Evolutionary conservation across 2,113 vertebrate species (phyloP), one percentile per base, ranked within the genome.

Genomic region (Hippopotamus amphibius): DNA sequence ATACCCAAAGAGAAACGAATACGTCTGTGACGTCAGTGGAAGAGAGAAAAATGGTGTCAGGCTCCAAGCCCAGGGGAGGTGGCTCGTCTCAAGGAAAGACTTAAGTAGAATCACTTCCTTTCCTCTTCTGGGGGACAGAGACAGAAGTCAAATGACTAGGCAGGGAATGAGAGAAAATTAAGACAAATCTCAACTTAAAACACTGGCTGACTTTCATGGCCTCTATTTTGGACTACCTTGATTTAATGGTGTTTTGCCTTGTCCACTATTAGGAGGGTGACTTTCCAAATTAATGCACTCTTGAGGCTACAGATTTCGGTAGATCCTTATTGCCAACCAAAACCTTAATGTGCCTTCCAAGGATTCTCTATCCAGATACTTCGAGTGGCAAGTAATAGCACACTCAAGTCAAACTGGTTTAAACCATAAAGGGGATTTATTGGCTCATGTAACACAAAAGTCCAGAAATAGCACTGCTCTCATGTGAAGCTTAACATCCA

Each of bases 1-100:
- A 83, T 93, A 88, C 57, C 46, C 79, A 98, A 97, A 82, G 65
- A 88, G 69, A 96, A 96, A 96, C 6, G 15, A 93, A 93, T 97
- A 86, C 30, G 95, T 92, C 30, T 63, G 53, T 95, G 66, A 53
- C 37, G 14, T 97, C 93, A 93, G 28, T 96, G 50, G 37, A 87
- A 88, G 89, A 69, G 14, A 93, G 71, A 93, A 96, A 94, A 93
- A 88, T 65, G 59, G 19, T 86, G 59, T 97, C 81, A 96, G 41
- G 17, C 82, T 96, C 28, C 72, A 53, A 87, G 79, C 21, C 59
- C 69, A 66, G 26, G 74, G 69, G 89, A 98, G 6, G 61, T 46
- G 92, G 57, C 55, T 96, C 68, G 93, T 97, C 71, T 90, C 41
- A 41, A 90, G 46, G 26, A 91, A 46, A 85, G 61, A 84, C 55